Evolutionary conservation across 2,888 invertebrate genomes (phyloP).

Genomic region (Ormyrus pomaceus): DNA sequence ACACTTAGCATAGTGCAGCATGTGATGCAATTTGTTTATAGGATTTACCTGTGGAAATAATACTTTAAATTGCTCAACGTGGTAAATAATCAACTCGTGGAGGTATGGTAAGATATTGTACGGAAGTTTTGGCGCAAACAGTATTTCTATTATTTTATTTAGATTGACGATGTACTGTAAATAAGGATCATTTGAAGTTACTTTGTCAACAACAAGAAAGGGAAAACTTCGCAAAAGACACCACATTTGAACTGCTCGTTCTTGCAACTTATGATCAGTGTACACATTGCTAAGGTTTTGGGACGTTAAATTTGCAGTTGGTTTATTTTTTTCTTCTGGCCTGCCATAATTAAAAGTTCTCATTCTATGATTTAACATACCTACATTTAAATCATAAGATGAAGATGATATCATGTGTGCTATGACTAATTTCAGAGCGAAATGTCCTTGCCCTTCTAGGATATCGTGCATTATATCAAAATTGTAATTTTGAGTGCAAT

Average conservation of each 20-base stretch:
- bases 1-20: conserved; percentile 6
- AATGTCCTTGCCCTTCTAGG: conserved; percentile 9
- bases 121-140: conserved; percentile 49
- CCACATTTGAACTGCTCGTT: conserved; percentile 16
- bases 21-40: conserved; percentile 24
- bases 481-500: conserved; percentile 4
- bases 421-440: background rate
- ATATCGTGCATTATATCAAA: conserved; percentile 14
- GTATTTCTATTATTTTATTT: conserved; percentile 51
- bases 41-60: background rate
- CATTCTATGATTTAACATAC: conserved; percentile 49
- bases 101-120: conserved; percentile 36
- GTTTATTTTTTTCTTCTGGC: conserved; percentile 35
- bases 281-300: background rate
- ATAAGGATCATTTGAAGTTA: background rate
- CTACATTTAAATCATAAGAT: conserved; percentile 4
- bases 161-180: conserved; percentile 14
- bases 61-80: conserved; percentile 6
- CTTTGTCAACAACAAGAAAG: conserved; percentile 15
- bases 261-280: conserved; percentile 10
- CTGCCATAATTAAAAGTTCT: conserved; percentile 17
- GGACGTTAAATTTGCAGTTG: background rate
- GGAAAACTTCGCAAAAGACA: conserved; percentile 1
- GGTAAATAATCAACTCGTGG: conserved; percentile 1
- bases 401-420: conserved; percentile 2